Percentiles rank a stretch among this genome's conserved stretches.
These are phyloP conservation scores for Netelia inedita DNA, from an alignment of 2,888 invertebrate genomes.

Conservation along the genomic window DNA sequence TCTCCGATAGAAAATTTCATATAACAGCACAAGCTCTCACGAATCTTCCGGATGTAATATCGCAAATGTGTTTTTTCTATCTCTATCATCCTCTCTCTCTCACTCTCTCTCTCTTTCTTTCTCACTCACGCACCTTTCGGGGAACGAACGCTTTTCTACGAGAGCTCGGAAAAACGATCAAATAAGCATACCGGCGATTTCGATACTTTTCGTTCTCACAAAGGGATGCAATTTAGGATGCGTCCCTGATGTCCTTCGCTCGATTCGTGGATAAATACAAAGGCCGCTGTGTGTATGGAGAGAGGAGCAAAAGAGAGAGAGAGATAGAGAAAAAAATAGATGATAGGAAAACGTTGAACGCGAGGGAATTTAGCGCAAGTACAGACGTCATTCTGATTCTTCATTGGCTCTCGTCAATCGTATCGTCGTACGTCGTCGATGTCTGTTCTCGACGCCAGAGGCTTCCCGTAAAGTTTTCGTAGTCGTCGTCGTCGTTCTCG, in stretches of 20 bases:
- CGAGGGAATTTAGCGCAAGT: slow-evolving; percentile 23
- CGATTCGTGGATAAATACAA: slow-evolving; percentile 44
- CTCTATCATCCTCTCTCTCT: not conserved
- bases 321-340: too few species aligned
- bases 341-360: slow-evolving; percentile 24
- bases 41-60: slow-evolving; percentile 23
- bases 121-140: not conserved
- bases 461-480: not conserved
- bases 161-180: slow-evolving; percentile 27
- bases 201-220: slow-evolving; percentile 44
- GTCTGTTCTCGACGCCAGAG: not conserved
- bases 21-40: slow-evolving; percentile 12
- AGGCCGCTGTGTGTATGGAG: too few species aligned
- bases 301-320: not conserved
- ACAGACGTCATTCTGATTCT: slow-evolving; percentile 27
- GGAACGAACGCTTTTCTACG: slow-evolving; percentile 16
- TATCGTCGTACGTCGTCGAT: not conserved
- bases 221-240: slow-evolving; percentile 43
- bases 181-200: slow-evolving; percentile 44
- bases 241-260: slow-evolving; percentile 24
- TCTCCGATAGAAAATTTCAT: slow-evolving; percentile 25
- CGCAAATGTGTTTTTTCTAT: not conserved
- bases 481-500: slow-evolving; percentile 16
- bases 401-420: slow-evolving; percentile 19
- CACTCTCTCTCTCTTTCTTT: not conserved